Evolutionary conservation across 53 echinoderm and acorn worm genomes (phyloP), one percentile per base, ranked within the genome.

Genomic region (Holothuria scabra): DNA sequence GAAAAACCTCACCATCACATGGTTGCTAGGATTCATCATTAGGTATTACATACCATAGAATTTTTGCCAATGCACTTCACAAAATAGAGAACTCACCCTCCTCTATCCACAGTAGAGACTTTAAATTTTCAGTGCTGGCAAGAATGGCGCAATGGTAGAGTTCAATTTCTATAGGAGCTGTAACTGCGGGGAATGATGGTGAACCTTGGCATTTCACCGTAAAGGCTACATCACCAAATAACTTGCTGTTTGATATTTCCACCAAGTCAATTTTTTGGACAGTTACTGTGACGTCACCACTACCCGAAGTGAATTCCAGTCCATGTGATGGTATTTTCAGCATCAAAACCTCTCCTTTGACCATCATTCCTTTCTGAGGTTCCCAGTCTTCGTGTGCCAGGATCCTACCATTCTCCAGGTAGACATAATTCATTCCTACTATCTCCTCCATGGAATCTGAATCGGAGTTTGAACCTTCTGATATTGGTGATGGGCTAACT

Each of bases 321-420:
- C 21, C 69, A 20, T 35, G 37, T 0, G 69, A 41, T n/a, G 69
- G 37, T 25, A 69, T 69, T 44, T 69, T 69, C 4, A 69, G 37
- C 69, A 69, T 69, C 28, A 69, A n/a, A 23, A 76, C 76, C 22
- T 76, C 76, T 1, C 76, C 76, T 29, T 76, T 76, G 2, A 76
- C 76, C 52, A 76, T 58, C 58, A 78, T 24, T 23, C 78, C 78
- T 12, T 56, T 46, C 32, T 56, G 56, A 30, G 78, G 57, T 26
- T 78, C 78, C 78, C 78, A 78, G 5, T 25, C 52, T 58, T 78
- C 57, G 20, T 78, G 52, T 14, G 78, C 78, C 18, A 78, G 57
- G 29, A 78, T 58, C 49, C 56, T 78, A 11, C 78, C 78, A 28
- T 78, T 78, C 20, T 78, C 56, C 13, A 78, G 78, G 57, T 78